Percentiles rank a stretch among this genome's conserved stretches.
These are phyloP conservation scores for Macrotus californicus DNA, from an alignment of 2,113 vertebrate species.

Conservation along the genomic window DNA sequence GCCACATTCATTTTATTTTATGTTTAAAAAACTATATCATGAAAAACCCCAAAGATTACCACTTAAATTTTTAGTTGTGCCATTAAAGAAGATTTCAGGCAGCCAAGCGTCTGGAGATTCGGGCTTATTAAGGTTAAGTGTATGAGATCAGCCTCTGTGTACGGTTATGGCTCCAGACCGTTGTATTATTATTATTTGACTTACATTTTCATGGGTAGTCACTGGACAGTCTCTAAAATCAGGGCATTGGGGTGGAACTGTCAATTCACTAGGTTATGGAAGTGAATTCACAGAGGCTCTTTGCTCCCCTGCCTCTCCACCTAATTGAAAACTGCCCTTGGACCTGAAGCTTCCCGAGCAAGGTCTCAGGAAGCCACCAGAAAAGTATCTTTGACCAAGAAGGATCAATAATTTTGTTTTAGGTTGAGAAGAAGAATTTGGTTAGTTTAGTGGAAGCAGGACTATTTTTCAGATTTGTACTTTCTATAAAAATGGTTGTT, in stretches of 20 bases:
- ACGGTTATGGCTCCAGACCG: not conserved
- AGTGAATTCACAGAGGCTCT: not conserved
- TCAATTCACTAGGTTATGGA: not conserved
- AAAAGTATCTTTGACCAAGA: not conserved
- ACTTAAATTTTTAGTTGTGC: not conserved
- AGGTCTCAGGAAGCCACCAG: not conserved
- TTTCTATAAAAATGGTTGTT: slow-evolving; percentile 19
- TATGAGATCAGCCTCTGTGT: not conserved
- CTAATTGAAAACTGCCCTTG: not conserved
- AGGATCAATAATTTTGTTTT: not conserved
- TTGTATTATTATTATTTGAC: not conserved
- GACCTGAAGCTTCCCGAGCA: not conserved
- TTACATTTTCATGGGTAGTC: not conserved
- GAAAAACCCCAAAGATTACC: not conserved
- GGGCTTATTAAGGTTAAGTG: not conserved
- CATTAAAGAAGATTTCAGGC: not conserved
- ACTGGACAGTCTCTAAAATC: not conserved
- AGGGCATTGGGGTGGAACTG: not conserved
- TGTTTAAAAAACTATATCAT: not conserved
- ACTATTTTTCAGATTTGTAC: slow-evolving; percentile 40
- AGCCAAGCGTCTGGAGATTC: not conserved
- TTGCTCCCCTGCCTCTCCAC: not conserved
- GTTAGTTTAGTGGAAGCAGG: slow-evolving; percentile 50
- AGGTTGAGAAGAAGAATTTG: not conserved
- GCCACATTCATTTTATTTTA: not conserved